Evolutionary conservation across 2,797 vertebrate species (phyloP), one percentile per base, ranked within the genome.

Genomic region (Lemur catta): DNA sequence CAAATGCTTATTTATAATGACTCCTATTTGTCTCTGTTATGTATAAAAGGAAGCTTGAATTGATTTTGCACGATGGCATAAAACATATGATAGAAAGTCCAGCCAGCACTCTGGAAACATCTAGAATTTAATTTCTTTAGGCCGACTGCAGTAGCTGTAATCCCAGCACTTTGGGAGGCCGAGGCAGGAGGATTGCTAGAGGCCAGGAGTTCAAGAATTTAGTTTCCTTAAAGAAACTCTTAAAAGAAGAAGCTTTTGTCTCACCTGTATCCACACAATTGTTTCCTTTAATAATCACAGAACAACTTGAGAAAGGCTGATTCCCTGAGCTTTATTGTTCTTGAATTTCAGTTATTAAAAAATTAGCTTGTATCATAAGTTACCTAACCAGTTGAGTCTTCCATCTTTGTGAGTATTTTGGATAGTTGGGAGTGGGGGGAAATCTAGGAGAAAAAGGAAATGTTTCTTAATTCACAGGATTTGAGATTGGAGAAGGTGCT

Each of bases 1-100:
- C 76, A 84, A 85, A 50, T 30, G 5, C 48, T 93, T 82, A 48
- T 89, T 94, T 96, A 79, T n/a, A 89, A 85, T 46, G 69, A 87
- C 14, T 71, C 11, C 5, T 4, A 28, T 57, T 61, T 91, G 57
- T 87, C 11, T 95, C 55, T 80, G 43, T 12, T 48, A 28, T n/a
- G 12, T 88, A 35, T 46, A 78, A 65, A 52, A 33, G 52, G 30
- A 43, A 46, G 1, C 81, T 94, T 69, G 50, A 30, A 52, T 38
- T 63, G 65, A 59, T 52, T 87, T 65, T 85, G n/a, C 41, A 50
- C 41, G 22, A n/a, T 10, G 87, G 11, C 18, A 43, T 87, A n/a
- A 50, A 78, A 81, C 15, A 5, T 43, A 26, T 13, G 48, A 59
- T 52, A 22, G 18, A 71, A 89, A 72, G 43, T 69, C 20, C 48